A percentile compares a stretch with the other conserved stretches of the same genome.
Conservation (phyloP, 2,113 vertebrate species). For the Poeciliopsis retropinna region DNA sequence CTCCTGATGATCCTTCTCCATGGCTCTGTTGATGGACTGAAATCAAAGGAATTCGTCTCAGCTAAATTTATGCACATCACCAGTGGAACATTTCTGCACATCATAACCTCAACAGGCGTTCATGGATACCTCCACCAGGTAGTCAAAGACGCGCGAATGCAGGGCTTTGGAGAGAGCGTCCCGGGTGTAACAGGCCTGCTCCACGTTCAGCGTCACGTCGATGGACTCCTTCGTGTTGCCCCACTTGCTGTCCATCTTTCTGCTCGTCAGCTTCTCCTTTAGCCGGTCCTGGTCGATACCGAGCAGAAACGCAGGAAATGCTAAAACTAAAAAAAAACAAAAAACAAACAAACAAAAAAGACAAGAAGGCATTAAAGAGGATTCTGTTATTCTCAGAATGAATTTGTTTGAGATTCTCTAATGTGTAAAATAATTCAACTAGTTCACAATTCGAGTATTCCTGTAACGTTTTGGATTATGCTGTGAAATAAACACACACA, state of each 20-base stretch:
- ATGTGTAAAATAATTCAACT: no score
- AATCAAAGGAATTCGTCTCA: slow-evolving; percentile 40
- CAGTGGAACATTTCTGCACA: not conserved
- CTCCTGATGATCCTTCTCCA: slow-evolving; percentile 95
- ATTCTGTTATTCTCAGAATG: no score
- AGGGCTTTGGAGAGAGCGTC: slow-evolving; percentile 97
- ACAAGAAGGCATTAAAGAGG: no score
- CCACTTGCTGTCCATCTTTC: slow-evolving; percentile 99
- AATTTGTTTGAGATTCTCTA: no score
- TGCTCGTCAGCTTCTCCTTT: slow-evolving; percentile 95
- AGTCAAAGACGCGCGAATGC: slow-evolving; percentile 93
- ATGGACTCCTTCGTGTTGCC: slow-evolving; percentile 93
- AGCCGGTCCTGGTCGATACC: slow-evolving; percentile 92
- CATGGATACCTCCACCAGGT: slow-evolving; percentile 88
- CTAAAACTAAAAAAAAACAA: slow-evolving; percentile 84
- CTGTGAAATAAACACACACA: no score
- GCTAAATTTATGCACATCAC: not conserved
- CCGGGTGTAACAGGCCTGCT: slow-evolving; percentile 95
- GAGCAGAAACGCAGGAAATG: slow-evolving; percentile 95
- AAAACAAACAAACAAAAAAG: not conserved
- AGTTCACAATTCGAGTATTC: no score
- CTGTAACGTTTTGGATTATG: no score
- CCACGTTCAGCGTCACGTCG: slow-evolving; percentile 94
- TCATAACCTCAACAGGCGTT: not conserved
- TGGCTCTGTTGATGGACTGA: slow-evolving; percentile 97